Evolutionary conservation across 64 coral and sea anemone species (phyloP), one percentile per base, ranked within the genome.

Genomic region (Pocillopora verrucosa): DNA sequence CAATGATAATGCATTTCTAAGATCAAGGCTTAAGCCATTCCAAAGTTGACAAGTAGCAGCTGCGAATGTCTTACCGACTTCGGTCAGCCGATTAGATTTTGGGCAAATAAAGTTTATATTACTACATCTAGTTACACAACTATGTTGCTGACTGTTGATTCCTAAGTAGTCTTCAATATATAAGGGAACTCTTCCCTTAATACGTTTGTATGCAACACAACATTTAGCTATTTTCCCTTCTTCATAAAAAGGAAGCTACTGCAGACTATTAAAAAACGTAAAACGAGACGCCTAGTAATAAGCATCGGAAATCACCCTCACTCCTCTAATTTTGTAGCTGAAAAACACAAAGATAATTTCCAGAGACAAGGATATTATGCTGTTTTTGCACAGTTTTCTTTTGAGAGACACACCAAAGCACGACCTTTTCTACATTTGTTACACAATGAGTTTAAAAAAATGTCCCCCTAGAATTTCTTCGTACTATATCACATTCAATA

Each of bases 231-330:
- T 87, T 75, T 76, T 80, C 2, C 34, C 68, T 75, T 61, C 72
- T 17, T 75, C 72, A 59, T 60, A 30, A 64, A 88, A 88, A 77
- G 73, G 73, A 73, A 77, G 75, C 86, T 56, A 59, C 20, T 88
- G 56, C 15, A 65, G 80, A 64, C 64, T 83, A 65, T 63, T 73
- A 69, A 87, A 87, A 14, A 87, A 67, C 37, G 74, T 60, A 41
- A 74, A 9, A 74, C 84, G 10, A 88, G 72, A 60, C 56, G 41
- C 72, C 25, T 64, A 36, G 37, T 57, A 59, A 56, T 87, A 68
- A 76, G 85, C 85, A 22, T 87, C 68, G 16, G 57, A 75, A 74
- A 75, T 88, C 5, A 88, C 86, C 56, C 73, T 88, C 6, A 73
- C 73, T 76, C 58, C 86, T 76, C 56, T 75, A 30, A 76, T 88